Base-by-base conservation (phyloP, 1,140 invertebrate genomes). In the Drosophila ogumai region DNA sequence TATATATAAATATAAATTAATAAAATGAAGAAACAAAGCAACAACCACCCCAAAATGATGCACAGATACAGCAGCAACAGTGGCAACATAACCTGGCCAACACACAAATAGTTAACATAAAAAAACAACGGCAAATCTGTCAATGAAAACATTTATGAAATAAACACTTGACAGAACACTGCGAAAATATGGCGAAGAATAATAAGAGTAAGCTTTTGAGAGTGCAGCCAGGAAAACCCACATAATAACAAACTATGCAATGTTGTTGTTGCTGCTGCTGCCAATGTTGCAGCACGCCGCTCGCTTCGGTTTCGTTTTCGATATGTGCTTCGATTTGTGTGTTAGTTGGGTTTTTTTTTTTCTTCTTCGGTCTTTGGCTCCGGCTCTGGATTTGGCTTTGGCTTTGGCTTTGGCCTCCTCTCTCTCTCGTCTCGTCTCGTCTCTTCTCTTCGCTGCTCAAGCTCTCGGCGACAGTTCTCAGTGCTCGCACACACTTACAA, bases 391-490 rank as follows among this genome's bases (percentile, higher is more conserved):
- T 52, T 34, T 52, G 49, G 49, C 49, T 52, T 38, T 55, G 50
- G 50, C 50, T 54, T 54, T 54, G 50, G 52, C 52, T 54, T 54
- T 54, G 50, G 50, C 50, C 50, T 38, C 32, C 50, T 54, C 50
- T 36, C 32, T 52, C 50, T 19, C 31, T 31, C 5, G 17, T 34
- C 49, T 22, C 50, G 13, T 9, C 49, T 36, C 17, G 13, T 4
- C 10, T 6, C 47, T 36, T 9, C 32, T 36, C 50, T 54, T 9
- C 0, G 19, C 50, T 54, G 32, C 50, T 54, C 7, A 54, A 54
- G 52, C 52, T 55, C 52, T 22, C 19, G 17, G 50, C 19, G n/a
- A 4, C 19, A 15, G 50, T 36, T 36, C 52, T 55, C 52, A 9
- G 32, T 52, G 31, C 49, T 32, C 9, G 19, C 49, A 7, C 49